A percentile compares a stretch with the other conserved stretches of the same genome.
Evolutionary conservation across 53 echinoderm and acorn worm genomes (phyloP).

Genomic region (Astropecten irregularis): DNA sequence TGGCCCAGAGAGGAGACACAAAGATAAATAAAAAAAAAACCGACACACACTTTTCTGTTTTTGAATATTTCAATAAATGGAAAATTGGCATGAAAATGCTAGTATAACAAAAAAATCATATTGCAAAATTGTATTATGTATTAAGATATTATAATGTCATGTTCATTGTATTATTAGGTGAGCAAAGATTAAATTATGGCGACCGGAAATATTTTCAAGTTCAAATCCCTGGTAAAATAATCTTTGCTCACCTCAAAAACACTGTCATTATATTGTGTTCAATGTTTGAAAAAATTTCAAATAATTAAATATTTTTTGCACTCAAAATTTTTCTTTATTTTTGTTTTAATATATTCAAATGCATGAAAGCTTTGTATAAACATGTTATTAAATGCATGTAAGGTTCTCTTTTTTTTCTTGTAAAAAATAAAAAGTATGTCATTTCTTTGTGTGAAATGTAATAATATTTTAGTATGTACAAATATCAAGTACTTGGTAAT

Average conservation of each 20-base stretch:
- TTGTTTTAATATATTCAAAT: constrained; percentile 40
- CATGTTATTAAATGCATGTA: constrained; percentile 28
- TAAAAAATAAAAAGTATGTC: constrained; percentile 45
- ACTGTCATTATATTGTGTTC: too few species aligned
- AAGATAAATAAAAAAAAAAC: background rate
- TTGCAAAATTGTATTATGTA: too few species aligned
- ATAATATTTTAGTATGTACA: constrained; percentile 29
- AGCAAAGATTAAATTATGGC: too few species aligned
- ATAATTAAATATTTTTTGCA: constrained; percentile 27
- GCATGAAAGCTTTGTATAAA: constrained; percentile 11
- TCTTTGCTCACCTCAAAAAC: too few species aligned
- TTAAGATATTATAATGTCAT: too few species aligned
- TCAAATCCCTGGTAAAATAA: too few species aligned
- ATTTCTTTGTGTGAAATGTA: constrained; percentile 49
- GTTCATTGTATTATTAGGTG: too few species aligned
- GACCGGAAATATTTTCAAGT: too few species aligned
- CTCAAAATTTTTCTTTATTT: constrained; percentile 22
- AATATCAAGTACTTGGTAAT: constrained; percentile 46
- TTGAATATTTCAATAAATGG: too few species aligned
- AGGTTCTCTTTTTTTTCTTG: constrained; percentile 15
- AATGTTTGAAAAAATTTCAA: too few species aligned
- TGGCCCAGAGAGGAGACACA: constrained; percentile 39
- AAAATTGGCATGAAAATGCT: too few species aligned
- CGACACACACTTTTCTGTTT: constrained; percentile 37
- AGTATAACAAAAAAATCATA: too few species aligned